Evolutionary conservation across 2,797 vertebrate genomes (phyloP), one percentile per base, ranked within the genome.

Genomic region (Moxostoma hubbsi): DNA sequence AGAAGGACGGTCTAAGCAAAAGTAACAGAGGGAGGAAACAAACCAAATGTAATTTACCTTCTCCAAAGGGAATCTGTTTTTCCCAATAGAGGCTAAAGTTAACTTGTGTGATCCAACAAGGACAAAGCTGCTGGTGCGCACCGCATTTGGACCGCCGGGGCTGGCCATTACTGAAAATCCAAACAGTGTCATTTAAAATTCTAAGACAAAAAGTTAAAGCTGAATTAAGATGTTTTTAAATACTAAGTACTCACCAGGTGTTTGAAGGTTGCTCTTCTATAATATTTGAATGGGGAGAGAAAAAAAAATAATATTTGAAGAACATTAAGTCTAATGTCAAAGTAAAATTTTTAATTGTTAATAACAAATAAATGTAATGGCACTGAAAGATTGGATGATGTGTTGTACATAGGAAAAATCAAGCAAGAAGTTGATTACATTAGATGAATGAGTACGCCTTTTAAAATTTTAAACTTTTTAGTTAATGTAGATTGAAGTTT

Each of bases 61-160:
- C 58, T 98, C 96, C 88, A 99, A 55, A 12, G 90, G 87, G 83
- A 98, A 98, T 73, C 93, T 97, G 75, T 88, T 93, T 73, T 87
- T 95, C 81, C 97, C 97, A 59, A 97, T 82, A 5, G 96, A 97
- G 36, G 94, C 89, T 13, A 99, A 81, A 0, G 91, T 94, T n/a
- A 99, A 91, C 16, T 92, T 96, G 87, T 97, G 93, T 15, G 95
- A 96, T 49, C 96, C 98, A 11, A 97, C 95, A 13, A 98, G 94
- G 73, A 87, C 69, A 53, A 99, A 99, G 84, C 93, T 94, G 74
- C 96, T 98, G 83, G 95, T 96, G 2, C 97, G 96, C 49, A 98
- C 92, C 0, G 96, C 94, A n/a, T 93, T 94, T 7, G 95, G 96
- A 1, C 97, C 96, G 8, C 96, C 95, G 0, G 97, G 97, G 82